phyloP scores from a whole-genome alignment of 2,888 invertebrate genomes.

The Mesorhabditis sp. region DNA sequence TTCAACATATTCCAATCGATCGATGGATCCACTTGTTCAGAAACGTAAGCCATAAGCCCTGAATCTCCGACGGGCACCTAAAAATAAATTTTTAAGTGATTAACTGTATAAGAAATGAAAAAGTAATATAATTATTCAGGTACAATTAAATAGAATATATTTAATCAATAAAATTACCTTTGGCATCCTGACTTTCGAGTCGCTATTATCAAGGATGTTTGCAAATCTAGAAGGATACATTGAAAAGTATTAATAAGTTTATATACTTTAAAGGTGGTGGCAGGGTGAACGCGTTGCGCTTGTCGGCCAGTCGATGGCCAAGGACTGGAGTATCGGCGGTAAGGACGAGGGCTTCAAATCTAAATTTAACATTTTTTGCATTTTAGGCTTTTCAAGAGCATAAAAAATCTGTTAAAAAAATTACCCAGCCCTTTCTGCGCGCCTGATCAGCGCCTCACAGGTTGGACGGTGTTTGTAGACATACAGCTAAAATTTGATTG shows the following conservation, averaged over 20 bases:
- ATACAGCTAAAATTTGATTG: constrained; percentile 76
- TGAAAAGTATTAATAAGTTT: too few relatives aligned
- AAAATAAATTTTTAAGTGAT: not conserved
- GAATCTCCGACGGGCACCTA: constrained; percentile 65
- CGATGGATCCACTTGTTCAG: constrained; percentile 73
- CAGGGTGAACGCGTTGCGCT: constrained; percentile 77
- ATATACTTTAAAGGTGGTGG: constrained; percentile 71
- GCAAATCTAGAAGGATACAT: too few relatives aligned
- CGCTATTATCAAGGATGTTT: constrained; percentile 29
- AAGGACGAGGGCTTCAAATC: constrained; percentile 45
- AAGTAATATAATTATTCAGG: too few relatives aligned
- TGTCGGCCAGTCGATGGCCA: constrained; percentile 77
- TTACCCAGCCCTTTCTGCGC: constrained; percentile 71
- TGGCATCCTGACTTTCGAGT: constrained; percentile 62
- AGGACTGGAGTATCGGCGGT: constrained; percentile 63
- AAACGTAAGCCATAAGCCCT: constrained; percentile 76
- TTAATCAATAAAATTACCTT: constrained; percentile 56
- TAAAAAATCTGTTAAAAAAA: constrained; percentile 69
- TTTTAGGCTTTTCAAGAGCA: too few relatives aligned
- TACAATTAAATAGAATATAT: too few relatives aligned
- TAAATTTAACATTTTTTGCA: not conserved
- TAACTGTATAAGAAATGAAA: too few relatives aligned
- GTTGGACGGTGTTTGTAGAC: constrained; percentile 68
- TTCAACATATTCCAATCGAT: constrained; percentile 81
- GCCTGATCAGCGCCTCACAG: constrained; percentile 67